Percentiles rank a stretch among this genome's conserved stretches.
Evolutionary conservation across 2,888 invertebrate genomes (phyloP).

Genomic region (Drosophila maculinotata): DNA sequence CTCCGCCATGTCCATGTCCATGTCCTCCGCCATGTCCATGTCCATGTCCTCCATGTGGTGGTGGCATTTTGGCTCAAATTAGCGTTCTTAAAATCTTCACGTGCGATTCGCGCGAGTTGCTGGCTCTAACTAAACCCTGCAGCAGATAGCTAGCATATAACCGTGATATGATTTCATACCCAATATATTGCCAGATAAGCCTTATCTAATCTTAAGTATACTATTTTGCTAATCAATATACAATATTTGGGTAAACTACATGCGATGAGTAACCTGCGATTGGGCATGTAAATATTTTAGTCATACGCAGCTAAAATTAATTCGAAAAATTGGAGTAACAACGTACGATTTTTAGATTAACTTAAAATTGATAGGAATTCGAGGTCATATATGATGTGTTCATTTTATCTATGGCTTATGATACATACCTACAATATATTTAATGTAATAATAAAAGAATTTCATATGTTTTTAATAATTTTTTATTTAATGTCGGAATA

Average conservation of each 20-base stretch:
- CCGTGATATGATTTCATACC: slow-evolving; percentile 12
- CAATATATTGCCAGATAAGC: slow-evolving; percentile 50
- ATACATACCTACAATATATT: no score
- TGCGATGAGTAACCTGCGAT: slow-evolving; percentile 33
- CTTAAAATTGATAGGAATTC: slow-evolving; percentile 7
- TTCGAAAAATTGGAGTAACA: slow-evolving; percentile 1
- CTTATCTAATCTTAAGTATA: slow-evolving; percentile 54
- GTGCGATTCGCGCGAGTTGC: slow-evolving; percentile 31
- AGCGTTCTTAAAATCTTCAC: background rate
- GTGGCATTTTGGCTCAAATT: slow-evolving; percentile 57
- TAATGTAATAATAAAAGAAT: no score
- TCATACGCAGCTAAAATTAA: slow-evolving; percentile 18
- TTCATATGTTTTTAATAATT: no score
- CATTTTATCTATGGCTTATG: background rate
- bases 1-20: slow-evolving; percentile 29
- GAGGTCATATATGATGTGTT: background rate
- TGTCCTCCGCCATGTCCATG: slow-evolving; percentile 40
- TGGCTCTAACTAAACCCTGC: slow-evolving; percentile 51
- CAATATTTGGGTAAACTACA: slow-evolving; percentile 19
- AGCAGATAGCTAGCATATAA: slow-evolving; percentile 7
- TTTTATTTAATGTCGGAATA: no score
- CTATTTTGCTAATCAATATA: slow-evolving; percentile 38
- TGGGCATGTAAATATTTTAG: slow-evolving; percentile 29
- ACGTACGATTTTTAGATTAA: background rate
- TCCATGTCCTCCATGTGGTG: slow-evolving; percentile 70